These are phyloP conservation scores for Perodicticus potto DNA, from an alignment of 2,797 vertebrate species.

Conservation along the genomic window DNA sequence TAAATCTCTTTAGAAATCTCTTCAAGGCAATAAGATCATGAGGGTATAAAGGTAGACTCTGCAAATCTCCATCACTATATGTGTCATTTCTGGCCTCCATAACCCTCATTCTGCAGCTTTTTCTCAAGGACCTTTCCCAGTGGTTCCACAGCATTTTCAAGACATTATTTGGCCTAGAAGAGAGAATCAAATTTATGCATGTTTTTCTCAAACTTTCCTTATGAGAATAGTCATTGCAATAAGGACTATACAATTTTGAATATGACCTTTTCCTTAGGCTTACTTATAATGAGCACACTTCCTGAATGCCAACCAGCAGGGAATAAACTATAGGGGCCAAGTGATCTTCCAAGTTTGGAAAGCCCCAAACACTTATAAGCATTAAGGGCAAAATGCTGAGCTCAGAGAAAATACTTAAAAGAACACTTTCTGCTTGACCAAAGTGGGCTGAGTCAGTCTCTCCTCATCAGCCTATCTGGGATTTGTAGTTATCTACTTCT, in stretches of 20 bases:
- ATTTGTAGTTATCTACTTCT: neutral
- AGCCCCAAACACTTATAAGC: neutral
- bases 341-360: neutral
- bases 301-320: neutral
- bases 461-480: neutral
- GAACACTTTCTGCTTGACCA: neutral
- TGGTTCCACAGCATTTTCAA: neutral
- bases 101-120: neutral
- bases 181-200: neutral
- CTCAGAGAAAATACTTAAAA: neutral
- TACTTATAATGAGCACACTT: neutral
- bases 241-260: neutral
- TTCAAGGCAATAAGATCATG: neutral
- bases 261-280: neutral
- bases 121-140: neutral
- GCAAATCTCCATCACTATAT: neutral
- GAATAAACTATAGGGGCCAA: neutral
- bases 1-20: neutral
- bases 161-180: neutral
- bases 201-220: neutral
- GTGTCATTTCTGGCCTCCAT: neutral
- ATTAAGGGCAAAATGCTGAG: neutral
- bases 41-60: neutral
- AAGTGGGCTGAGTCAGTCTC: neutral
- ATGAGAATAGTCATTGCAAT: neutral